These are phyloP conservation scores for Atractosteus spatula DNA, from an alignment of 2,113 vertebrate species.

Conservation along the genomic window DNA sequence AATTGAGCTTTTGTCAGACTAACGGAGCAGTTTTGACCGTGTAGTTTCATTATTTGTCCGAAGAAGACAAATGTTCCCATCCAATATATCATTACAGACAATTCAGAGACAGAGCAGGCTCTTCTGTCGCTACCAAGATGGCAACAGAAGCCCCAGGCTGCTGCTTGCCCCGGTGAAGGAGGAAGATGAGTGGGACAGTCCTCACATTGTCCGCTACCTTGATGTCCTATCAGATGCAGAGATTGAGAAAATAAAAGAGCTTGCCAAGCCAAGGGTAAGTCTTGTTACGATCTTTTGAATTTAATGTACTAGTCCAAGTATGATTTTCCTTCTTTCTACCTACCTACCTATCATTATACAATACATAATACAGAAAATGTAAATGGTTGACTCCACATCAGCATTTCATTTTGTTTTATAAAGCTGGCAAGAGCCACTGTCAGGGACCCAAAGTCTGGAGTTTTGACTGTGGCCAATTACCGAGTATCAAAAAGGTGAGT, in stretches of 20 bases:
- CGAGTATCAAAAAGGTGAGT: slow-evolving; percentile 95
- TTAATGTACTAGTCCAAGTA: no score
- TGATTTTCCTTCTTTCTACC: no score
- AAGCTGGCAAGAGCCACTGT: slow-evolving; percentile 94
- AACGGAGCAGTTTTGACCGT: no score
- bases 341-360: no score
- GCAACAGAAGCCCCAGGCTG: slow-evolving; percentile 76
- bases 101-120: slow-evolving; percentile 77
- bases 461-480: slow-evolving; percentile 90
- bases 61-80: no score
- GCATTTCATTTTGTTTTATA: slow-evolving; percentile 25
- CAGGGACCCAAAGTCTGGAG: slow-evolving; percentile 91
- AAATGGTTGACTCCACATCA: no score
- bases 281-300: no score
- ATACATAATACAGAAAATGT: no score
- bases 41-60: no score
- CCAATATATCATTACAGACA: slow-evolving; percentile 57
- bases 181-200: slow-evolving; percentile 96
- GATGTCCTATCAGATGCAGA: slow-evolving; percentile 80
- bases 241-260: slow-evolving; percentile 86
- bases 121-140: slow-evolving; percentile 86
- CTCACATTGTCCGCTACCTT: slow-evolving; percentile 87
- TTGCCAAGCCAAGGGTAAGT: slow-evolving; percentile 89
- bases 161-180: slow-evolving; percentile 88
- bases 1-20: no score